Conservation (phyloP, 2,113 vertebrate species). For the Noctilio leporinus region DNA sequence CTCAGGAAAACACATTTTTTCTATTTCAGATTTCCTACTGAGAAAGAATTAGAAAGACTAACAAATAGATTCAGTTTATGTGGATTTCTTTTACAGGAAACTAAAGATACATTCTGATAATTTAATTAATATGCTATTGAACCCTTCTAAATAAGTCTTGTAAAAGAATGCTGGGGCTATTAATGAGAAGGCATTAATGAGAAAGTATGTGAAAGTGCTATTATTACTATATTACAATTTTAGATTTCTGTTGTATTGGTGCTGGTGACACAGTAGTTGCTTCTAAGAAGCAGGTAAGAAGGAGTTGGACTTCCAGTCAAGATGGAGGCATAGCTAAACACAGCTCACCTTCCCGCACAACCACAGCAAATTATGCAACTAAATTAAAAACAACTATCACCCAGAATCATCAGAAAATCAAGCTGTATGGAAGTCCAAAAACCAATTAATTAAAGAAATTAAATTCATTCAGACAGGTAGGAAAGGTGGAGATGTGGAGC, state of each 20-base stretch:
- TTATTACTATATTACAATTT: neutral
- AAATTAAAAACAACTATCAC: too few relatives aligned
- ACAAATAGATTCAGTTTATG: neutral
- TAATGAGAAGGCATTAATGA: neutral
- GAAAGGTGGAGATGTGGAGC: too few relatives aligned
- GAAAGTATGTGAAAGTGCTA: neutral
- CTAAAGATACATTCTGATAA: neutral
- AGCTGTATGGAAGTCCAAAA: too few relatives aligned
- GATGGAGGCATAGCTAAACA: too few relatives aligned
- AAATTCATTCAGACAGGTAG: too few relatives aligned
- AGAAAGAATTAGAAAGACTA: neutral
- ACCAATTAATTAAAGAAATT: too few relatives aligned
- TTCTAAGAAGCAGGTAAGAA: too few relatives aligned
- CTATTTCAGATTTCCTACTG: neutral
- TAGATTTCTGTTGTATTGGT: neutral
- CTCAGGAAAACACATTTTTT: neutral
- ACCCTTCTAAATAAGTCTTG: neutral
- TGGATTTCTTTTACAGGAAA: neutral
- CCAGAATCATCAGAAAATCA: too few relatives aligned
- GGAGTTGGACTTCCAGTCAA: too few relatives aligned
- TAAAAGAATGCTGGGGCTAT: neutral
- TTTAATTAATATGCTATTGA: neutral
- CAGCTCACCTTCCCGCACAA: too few relatives aligned
- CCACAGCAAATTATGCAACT: too few relatives aligned
- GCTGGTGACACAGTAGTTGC: neutral